Base-by-base conservation (phyloP, 2,113 vertebrate genomes). In the Eclectus roratus region DNA sequence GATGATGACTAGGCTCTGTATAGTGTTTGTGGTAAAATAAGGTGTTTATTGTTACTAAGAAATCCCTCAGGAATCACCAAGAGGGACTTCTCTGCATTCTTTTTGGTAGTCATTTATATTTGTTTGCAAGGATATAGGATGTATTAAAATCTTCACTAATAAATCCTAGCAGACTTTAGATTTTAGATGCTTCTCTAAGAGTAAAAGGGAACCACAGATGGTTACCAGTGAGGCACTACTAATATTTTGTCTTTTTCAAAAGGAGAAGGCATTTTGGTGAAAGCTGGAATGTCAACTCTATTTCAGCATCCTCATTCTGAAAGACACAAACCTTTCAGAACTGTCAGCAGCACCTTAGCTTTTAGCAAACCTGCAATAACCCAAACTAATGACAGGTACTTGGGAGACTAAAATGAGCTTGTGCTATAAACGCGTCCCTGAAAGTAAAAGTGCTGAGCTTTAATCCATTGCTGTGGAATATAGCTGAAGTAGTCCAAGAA, bases 221-320 rank as follows among this genome's bases (percentile, higher is more conserved):
- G 69, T 81, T 91, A 46, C 49, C n/a, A 63, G 65, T 44, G 53
- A 92, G 63, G 56, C 52, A 20, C 35, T 80, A 49, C 71, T 87
- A 92, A 87, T 93, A 87, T 93, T 70, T 91, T 53, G 72, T 73
- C 14, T 49, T 66, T 92, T 89, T 91, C 70, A 73, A 73, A 92
- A 90, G 83, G 63, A 91, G 63, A 49, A 35, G 50, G 44, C 64
- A 73, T 90, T 82, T 90, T 3, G 11, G 21, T 77, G 56, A 88
- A 91, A 90, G 77, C 49, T 68, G 72, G 31, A 81, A 56, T 77
- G 79, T 64, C 89, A 77, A 72, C 47, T 88, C 60, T 79, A 16
- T 86, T 95, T 81, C 52, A 50, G 44, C 35, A 63, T 53, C 82
- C 52, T 97, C n/a, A 9, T 56, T 88, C 56, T 64, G 31, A 55